Evolutionary conservation across 2,888 invertebrate genomes (phyloP).

Genomic region (Ferrisia virgata): DNA sequence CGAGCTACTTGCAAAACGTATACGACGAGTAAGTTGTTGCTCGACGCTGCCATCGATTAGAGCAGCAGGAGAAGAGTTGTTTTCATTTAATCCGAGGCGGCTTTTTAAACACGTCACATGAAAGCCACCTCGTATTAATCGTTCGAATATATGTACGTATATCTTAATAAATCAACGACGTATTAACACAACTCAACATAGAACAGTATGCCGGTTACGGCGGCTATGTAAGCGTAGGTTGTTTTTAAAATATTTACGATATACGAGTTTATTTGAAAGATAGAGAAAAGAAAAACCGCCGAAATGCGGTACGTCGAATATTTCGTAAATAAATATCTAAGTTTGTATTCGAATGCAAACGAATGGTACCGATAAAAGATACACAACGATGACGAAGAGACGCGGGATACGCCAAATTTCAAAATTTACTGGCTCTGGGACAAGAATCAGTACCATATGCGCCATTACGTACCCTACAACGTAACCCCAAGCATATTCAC

Average conservation of each 20-base stretch:
- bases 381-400: too few species aligned
- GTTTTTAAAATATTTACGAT: background rate
- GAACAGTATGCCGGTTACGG: background rate
- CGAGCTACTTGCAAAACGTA: background rate
- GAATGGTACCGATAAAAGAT: background rate
- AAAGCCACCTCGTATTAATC: constrained; percentile 6
- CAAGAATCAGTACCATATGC: background rate
- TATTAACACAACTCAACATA: constrained; percentile 9
- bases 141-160: background rate
- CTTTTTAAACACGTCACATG: constrained; percentile 16
- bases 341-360: background rate
- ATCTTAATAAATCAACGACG: constrained; percentile 22
- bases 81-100: background rate
- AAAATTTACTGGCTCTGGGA: background rate
- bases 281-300: background rate
- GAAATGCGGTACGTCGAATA: background rate
- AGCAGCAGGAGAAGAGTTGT: too few species aligned
- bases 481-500: too few species aligned
- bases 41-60: too few species aligned
- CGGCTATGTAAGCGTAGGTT: background rate
- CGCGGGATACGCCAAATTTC: constrained; percentile 10
- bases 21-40: too few species aligned
- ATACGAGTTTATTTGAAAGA: too few species aligned
- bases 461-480: too few species aligned
- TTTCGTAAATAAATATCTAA: too few species aligned